These are phyloP conservation scores for Artemia sinica DNA, from an alignment of 2,888 invertebrate species.

Conservation along the genomic window DNA sequence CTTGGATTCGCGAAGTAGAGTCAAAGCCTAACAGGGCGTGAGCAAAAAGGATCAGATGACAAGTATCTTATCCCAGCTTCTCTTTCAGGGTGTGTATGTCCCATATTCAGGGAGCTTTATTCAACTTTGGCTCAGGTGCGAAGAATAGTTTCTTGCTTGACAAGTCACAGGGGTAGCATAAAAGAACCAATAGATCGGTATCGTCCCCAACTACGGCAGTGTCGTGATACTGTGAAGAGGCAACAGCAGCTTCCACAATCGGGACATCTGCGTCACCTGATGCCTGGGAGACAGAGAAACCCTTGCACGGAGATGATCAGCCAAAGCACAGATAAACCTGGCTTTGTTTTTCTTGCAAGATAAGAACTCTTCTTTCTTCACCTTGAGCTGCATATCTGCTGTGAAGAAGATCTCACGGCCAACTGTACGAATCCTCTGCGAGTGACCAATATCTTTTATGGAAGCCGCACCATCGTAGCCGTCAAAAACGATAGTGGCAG, in stretches of 20 bases:
- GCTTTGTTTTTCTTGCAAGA: constrained; percentile 9
- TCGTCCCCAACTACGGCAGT: constrained; percentile 18
- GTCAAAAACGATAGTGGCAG: constrained; percentile 16
- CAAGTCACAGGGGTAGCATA: neutral
- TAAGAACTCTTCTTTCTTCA: constrained; percentile 16
- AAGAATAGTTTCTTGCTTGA: neutral
- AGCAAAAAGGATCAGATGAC: constrained; percentile 8
- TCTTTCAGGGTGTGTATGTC: neutral
- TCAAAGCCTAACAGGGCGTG: constrained; percentile 15
- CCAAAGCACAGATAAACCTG: constrained; percentile 9
- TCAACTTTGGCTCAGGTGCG: neutral
- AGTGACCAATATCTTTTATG: constrained; percentile 17
- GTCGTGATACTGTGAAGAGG: neutral
- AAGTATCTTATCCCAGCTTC: neutral
- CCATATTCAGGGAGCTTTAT: neutral
- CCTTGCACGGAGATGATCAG: constrained; percentile 11
- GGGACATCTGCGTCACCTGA: constrained; percentile 16
- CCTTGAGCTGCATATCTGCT: neutral
- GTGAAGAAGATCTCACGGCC: constrained; percentile 16
- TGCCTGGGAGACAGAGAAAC: constrained; percentile 11
- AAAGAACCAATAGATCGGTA: constrained; percentile 15
- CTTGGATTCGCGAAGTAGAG: constrained; percentile 7
- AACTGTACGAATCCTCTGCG: neutral
- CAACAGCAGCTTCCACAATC: constrained; percentile 16
- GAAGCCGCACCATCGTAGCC: constrained; percentile 13